phyloP scores from a whole-genome alignment of 2,888 invertebrate species.

The Synanthedon formicaeformis region DNA sequence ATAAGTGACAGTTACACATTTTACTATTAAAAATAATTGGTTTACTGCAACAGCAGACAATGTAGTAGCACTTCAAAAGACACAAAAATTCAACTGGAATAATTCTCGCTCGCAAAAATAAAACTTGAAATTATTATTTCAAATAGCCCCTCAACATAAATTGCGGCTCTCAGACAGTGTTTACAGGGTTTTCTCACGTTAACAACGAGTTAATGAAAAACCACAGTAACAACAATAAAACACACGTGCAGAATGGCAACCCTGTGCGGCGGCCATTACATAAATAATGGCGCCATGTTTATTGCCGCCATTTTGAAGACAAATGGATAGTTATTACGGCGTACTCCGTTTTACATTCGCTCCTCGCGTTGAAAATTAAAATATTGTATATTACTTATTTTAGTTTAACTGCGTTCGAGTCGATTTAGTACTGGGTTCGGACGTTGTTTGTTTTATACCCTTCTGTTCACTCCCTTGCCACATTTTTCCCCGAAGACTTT shows the following conservation, averaged over 20 bases:
- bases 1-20: no score
- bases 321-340: slow-evolving; percentile 70
- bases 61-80: neutral
- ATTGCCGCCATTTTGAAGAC: slow-evolving; percentile 70
- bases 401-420: slow-evolving; percentile 57
- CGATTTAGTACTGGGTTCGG: slow-evolving; percentile 37
- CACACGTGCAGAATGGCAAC: slow-evolving; percentile 60
- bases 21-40: no score
- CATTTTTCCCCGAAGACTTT: slow-evolving; percentile 13
- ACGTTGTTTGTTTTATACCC: slow-evolving; percentile 30
- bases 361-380: slow-evolving; percentile 62
- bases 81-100: neutral
- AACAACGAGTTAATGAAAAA: slow-evolving; percentile 56
- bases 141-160: slow-evolving; percentile 1
- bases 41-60: no score
- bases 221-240: slow-evolving; percentile 59
- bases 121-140: neutral
- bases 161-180: slow-evolving; percentile 3
- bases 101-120: neutral
- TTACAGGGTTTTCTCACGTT: slow-evolving; percentile 27
- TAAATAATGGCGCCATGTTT: slow-evolving; percentile 69
- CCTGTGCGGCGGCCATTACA: slow-evolving; percentile 64
- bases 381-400: slow-evolving; percentile 67
- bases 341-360: slow-evolving; percentile 66
- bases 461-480: slow-evolving; percentile 12